Evolutionary conservation across 30 jellyfish, hydroid and myxozoan species (phyloP), one percentile per base, ranked within the genome.

Genomic region (Mastigias papua): DNA sequence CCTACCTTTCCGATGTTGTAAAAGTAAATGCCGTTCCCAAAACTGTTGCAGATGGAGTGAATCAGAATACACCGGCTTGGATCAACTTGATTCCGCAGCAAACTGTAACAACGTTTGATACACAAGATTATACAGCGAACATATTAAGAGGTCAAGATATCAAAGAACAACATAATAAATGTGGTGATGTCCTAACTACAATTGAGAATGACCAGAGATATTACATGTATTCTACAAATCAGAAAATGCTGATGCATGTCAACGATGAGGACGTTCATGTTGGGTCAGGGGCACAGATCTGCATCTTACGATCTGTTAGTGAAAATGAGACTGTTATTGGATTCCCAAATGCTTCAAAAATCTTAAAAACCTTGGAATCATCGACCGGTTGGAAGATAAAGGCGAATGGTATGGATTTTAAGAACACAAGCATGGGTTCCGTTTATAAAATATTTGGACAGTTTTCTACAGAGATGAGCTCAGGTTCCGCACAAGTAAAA

Each of bases 1-100:
- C 62, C 29, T 89, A 89, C 33, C 79, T 89, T 1, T 32, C 92
- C 0, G 89, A 81, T 20, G 69, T 82, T 19, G 84, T 81, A 23
- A 82, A 89, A 32, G 61, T 73, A n/a, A 89, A 89, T 51, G 49
- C 97, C 2, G 80, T 89, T 54, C 20, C 86, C 20, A 69, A 89
- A 32, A 67, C 97, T 21, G 89, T 80, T 20, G 73, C 79, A 4
- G 83, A 80, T 19, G 84, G 77, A 17, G 73, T 89, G 3, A 89
- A 89, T 74, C 51, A 16, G 54, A 86, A 83, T 13, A 78, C 97
- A 10, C 97, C 97, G 10, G 72, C 70, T 10, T 80, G 89, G 89
- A 29, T 81, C 0, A 80, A 27, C 42, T 9, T 89, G 19, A 20
- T 30, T 8, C 86, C 86, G 10, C 85, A 75, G 4, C 33, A 32